Percentiles rank a stretch among this genome's conserved stretches.
These are phyloP conservation scores for Neosilurus mollespiculum DNA, from an alignment of 2,797 vertebrate species.

Conservation along the genomic window DNA sequence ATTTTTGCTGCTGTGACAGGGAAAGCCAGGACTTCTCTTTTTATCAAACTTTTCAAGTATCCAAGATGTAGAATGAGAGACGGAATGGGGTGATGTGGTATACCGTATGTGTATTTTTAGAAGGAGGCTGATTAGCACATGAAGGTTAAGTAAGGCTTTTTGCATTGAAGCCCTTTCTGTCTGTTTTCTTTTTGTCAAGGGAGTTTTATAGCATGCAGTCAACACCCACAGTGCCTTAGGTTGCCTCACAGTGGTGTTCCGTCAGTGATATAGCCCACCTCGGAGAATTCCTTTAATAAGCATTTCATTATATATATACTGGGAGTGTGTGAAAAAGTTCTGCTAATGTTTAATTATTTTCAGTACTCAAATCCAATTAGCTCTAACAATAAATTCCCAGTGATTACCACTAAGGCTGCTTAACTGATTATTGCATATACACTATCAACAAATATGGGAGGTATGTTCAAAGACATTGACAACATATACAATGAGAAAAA, in stretches of 20 bases:
- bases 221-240: slow-evolving; percentile 39
- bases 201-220: slow-evolving; percentile 48
- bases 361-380: slow-evolving; percentile 67
- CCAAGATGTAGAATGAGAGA: slow-evolving; percentile 48
- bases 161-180: slow-evolving; percentile 28
- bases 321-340: slow-evolving; percentile 60
- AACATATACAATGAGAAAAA: background rate
- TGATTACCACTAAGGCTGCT: background rate
- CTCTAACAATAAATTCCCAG: slow-evolving; percentile 53
- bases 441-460: background rate
- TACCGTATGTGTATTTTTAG: slow-evolving; percentile 29
- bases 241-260: slow-evolving; percentile 26
- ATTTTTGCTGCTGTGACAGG: slow-evolving; percentile 45
- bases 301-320: slow-evolving; percentile 52
- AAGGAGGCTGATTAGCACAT: slow-evolving; percentile 61
- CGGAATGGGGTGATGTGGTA: slow-evolving; percentile 57
- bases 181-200: slow-evolving; percentile 33
- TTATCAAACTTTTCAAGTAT: slow-evolving; percentile 63
- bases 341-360: slow-evolving; percentile 67
- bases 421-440: background rate
- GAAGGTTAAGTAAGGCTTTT: slow-evolving; percentile 38
- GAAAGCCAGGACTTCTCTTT: slow-evolving; percentile 65
- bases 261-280: slow-evolving; percentile 42
- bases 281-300: slow-evolving; percentile 58
- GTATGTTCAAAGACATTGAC: background rate